Base-by-base conservation (phyloP, 2,797 vertebrate species). In the Xenops minutus region DNA sequence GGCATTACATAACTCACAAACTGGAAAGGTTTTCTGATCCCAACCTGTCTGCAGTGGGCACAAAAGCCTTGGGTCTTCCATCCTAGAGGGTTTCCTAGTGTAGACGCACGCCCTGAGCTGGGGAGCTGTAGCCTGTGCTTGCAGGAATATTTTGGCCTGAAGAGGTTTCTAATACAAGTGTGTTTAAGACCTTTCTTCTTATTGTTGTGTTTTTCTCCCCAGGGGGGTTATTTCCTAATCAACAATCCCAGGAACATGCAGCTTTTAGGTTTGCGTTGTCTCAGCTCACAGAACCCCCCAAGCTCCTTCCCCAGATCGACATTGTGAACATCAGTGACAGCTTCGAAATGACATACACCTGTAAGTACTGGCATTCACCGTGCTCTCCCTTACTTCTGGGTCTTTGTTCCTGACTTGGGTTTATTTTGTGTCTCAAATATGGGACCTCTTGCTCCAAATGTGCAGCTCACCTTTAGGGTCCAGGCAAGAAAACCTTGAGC, bases 331-430 rank as follows among this genome's bases (percentile, higher is more conserved):
- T 99, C 97, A 99, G 99, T 7, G 99, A 99, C 96, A 99, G 99
- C 98, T 99, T 99, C 97, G 99, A 99, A 97, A 99, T 99, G 99
- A 99, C 99, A 95, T 99, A 99, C 92, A 99, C 99, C 88, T 99
- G 99, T 99, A 97, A 99, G 99, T 99, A 97, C 88, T 6, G 10
- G 88, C 7, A 0, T 34, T 64, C 56, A 9, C 68, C 1, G 1
- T 14, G 36, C 21, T 62, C 77, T 92, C 77, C 85, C 77, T 90
- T 41, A 6, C 79, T 95, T 92, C 48, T 61, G 20, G 83, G 78
- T 74, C 58, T 84, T 93, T 89, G 44, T 75, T 93, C 69, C 74
- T 94, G 56, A 32, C 46, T 84, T 72, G 1, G 14, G 1, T 4
- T 51, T 34, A n/a, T 36, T 43, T 49, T 75, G 36, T 41, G 52